phyloP scores from a whole-genome alignment of 2,888 invertebrate genomes.

The Pterobdella sp. region DNA sequence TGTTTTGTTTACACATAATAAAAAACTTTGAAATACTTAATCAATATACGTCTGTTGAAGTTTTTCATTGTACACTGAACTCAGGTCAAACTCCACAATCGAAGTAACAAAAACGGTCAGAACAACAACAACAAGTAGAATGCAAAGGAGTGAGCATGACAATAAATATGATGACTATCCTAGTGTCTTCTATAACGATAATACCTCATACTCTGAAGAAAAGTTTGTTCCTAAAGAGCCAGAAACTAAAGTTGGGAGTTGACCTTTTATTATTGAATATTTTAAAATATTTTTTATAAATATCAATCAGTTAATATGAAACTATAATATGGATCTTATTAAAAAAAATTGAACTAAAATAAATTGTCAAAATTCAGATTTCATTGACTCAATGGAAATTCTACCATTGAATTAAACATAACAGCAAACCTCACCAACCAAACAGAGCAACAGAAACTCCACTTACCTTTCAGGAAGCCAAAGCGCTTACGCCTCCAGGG shows the following conservation, averaged over 20 bases:
- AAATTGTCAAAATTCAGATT: too few species aligned
- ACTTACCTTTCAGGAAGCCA: constrained; percentile 41
- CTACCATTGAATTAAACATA: neutral
- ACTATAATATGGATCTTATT: too few species aligned
- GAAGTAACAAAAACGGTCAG: constrained; percentile 32
- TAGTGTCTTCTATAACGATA: neutral
- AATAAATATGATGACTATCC: neutral
- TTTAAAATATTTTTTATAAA: too few species aligned
- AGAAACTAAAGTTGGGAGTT: neutral
- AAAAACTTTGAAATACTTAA: too few species aligned
- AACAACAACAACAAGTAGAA: neutral
- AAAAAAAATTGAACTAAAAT: too few species aligned
- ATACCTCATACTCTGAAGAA: neutral
- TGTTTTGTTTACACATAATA: too few species aligned
- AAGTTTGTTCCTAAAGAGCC: neutral
- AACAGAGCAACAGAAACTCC: constrained; percentile 33
- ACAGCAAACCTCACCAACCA: neutral
- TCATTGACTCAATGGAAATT: neutral
- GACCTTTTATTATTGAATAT: too few species aligned
- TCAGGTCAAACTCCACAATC: constrained; percentile 35
- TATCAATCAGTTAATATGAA: too few species aligned
- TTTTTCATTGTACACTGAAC: neutral
- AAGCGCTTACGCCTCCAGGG: constrained; percentile 41
- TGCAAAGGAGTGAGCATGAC: constrained; percentile 5
- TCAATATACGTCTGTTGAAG: neutral